A percentile compares a stretch with the other conserved stretches of the same genome.
Evolutionary conservation across 2,113 vertebrate genomes (phyloP).

Genomic region (Xiphophorus maculatus): DNA sequence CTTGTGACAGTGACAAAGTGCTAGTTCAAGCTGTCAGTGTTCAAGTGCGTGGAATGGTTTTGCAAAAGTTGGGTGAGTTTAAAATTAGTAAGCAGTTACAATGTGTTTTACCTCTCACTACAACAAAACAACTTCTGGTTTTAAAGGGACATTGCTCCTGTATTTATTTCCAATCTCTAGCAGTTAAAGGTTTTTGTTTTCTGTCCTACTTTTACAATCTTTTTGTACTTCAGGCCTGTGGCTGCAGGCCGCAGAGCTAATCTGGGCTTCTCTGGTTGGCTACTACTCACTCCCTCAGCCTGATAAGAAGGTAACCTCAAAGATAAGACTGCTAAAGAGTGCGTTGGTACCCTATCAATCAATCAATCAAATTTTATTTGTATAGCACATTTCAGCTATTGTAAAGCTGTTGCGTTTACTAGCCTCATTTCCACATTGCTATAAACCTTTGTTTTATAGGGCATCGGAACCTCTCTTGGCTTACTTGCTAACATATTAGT

Average conservation of each 20-base stretch:
- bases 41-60: slow-evolving; percentile 92
- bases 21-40: slow-evolving; percentile 94
- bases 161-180: no score
- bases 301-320: slow-evolving; percentile 89
- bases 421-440: neutral
- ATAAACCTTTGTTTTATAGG: slow-evolving; percentile 58
- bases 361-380: no score
- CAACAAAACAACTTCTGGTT: no score
- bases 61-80: slow-evolving; percentile 90
- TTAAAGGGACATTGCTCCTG: no score
- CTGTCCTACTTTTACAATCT: neutral
- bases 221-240: slow-evolving; percentile 86
- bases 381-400: no score
- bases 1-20: slow-evolving; percentile 81
- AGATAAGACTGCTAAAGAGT: neutral
- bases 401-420: neutral
- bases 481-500: slow-evolving; percentile 89
- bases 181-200: no score
- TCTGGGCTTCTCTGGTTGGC: slow-evolving; percentile 89
- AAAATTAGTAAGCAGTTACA: accelerated
- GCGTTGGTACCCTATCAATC: neutral
- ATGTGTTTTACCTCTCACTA: no score
- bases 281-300: slow-evolving; percentile 88
- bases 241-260: slow-evolving; percentile 90
- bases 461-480: slow-evolving; percentile 89